Conservation (phyloP, 2,888 invertebrate species). For the Cryptus viduatorius region DNA sequence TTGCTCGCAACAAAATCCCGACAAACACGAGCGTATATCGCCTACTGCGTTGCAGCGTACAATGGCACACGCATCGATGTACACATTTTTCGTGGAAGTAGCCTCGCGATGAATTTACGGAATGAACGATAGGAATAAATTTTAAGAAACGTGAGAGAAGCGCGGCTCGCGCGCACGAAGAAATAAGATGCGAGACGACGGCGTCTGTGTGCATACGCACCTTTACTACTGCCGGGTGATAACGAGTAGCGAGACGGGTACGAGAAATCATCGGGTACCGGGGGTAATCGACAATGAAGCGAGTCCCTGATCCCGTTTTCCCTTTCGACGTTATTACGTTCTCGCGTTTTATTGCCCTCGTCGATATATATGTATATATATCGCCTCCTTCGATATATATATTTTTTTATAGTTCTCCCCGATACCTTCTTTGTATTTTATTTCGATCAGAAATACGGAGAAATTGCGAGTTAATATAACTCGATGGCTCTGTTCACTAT, state of each 20-base stretch:
- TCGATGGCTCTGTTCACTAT: not conserved
- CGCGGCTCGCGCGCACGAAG: not conserved
- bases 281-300: conserved; percentile 30
- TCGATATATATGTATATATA: conserved; percentile 2
- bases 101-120: conserved; percentile 26
- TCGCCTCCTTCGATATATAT: conserved; percentile 8
- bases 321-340: conserved; percentile 5
- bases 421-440: conserved; percentile 7
- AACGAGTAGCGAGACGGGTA: conserved; percentile 5
- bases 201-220: conserved; percentile 9
- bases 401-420: not conserved
- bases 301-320: conserved; percentile 38
- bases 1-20: conserved; percentile 24
- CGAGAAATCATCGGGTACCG: conserved; percentile 2
- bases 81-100: conserved; percentile 17
- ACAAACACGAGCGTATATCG: not conserved
- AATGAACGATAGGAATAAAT: conserved; percentile 20
- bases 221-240: conserved; percentile 25
- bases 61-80: not conserved
- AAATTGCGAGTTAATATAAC: not conserved
- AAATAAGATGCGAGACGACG: not conserved
- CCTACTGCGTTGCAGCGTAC: not conserved
- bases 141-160: not conserved
- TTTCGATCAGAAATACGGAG: not conserved
- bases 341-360: conserved; percentile 32